Percentiles rank a stretch among this genome's conserved stretches.
These are phyloP conservation scores for Eulithis prunata DNA, from an alignment of 2,888 invertebrate species.

Conservation along the genomic window DNA sequence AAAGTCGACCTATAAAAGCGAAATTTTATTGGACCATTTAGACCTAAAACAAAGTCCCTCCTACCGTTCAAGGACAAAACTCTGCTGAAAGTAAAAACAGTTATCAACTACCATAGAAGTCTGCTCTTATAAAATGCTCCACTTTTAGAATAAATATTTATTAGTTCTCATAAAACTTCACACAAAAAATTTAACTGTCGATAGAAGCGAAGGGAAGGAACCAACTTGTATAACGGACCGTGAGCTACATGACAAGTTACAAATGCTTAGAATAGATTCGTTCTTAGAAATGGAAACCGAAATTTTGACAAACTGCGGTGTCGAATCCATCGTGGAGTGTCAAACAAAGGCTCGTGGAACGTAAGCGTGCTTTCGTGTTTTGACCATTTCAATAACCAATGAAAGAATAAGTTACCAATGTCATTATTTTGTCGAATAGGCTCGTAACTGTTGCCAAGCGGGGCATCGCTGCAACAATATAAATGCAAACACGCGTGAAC, in stretches of 20 bases:
- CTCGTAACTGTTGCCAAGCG: slow-evolving; percentile 75
- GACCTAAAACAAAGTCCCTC: slow-evolving; percentile 55
- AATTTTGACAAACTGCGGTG: slow-evolving; percentile 82
- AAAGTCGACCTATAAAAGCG: slow-evolving; percentile 64
- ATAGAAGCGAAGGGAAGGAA: slow-evolving; percentile 53
- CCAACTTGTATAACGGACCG: slow-evolving; percentile 72
- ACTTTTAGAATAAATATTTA: slow-evolving; percentile 81
- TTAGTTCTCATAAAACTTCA: slow-evolving; percentile 70
- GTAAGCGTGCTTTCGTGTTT: slow-evolving; percentile 79
- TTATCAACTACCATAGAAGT: slow-evolving; percentile 79
- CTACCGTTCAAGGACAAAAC: slow-evolving; percentile 57
- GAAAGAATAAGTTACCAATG: slow-evolving; percentile 75
- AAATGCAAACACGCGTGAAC: slow-evolving; percentile 59
- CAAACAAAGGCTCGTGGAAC: slow-evolving; percentile 64
- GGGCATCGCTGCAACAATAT: slow-evolving; percentile 63
- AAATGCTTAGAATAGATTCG: slow-evolving; percentile 58
- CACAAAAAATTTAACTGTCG: slow-evolving; percentile 72
- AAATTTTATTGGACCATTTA: slow-evolving; percentile 64
- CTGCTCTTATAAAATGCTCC: slow-evolving; percentile 76
- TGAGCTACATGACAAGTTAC: slow-evolving; percentile 65
- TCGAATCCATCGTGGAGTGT: slow-evolving; percentile 60
- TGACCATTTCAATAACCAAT: slow-evolving; percentile 73
- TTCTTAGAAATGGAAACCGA: slow-evolving; percentile 81
- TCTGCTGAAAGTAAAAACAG: slow-evolving; percentile 80
- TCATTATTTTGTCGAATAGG: slow-evolving; percentile 72